Conservation (phyloP, 2,888 invertebrate genomes). For the Eilema sororculum region DNA sequence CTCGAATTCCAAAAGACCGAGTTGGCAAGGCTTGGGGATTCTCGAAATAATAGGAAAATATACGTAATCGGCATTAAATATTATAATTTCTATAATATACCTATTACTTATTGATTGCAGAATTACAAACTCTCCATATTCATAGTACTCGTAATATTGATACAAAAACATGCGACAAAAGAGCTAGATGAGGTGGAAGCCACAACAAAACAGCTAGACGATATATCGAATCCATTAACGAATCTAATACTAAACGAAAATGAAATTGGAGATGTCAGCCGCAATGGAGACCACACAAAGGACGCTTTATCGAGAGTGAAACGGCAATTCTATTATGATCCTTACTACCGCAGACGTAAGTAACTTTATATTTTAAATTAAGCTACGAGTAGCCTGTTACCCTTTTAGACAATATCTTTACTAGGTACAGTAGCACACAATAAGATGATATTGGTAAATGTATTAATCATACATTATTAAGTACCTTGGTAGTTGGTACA, state of each 20-base stretch:
- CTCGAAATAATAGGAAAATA: not conserved
- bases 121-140: constrained; percentile 37
- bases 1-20: not conserved
- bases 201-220: constrained; percentile 36
- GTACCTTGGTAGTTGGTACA: too few relatives aligned
- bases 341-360: constrained; percentile 55
- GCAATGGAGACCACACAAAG: constrained; percentile 41
- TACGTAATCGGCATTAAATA: not conserved
- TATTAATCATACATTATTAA: not conserved
- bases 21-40: not conserved
- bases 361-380: constrained; percentile 24
- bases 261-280: constrained; percentile 46
- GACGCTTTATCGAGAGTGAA: constrained; percentile 57
- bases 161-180: constrained; percentile 43
- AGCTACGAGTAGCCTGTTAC: not conserved
- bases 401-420: not conserved
- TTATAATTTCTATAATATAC: not conserved
- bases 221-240: constrained; percentile 57
- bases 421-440: not conserved
- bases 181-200: constrained; percentile 23
- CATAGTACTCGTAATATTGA: constrained; percentile 42
- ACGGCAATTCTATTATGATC: constrained; percentile 57
- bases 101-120: constrained; percentile 42
- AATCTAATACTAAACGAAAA: constrained; percentile 56
- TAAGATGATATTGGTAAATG: not conserved